Evolutionary conservation across 2,113 vertebrate species (phyloP), one percentile per base, ranked within the genome.

Genomic region (Cyanoderma ruficeps): DNA sequence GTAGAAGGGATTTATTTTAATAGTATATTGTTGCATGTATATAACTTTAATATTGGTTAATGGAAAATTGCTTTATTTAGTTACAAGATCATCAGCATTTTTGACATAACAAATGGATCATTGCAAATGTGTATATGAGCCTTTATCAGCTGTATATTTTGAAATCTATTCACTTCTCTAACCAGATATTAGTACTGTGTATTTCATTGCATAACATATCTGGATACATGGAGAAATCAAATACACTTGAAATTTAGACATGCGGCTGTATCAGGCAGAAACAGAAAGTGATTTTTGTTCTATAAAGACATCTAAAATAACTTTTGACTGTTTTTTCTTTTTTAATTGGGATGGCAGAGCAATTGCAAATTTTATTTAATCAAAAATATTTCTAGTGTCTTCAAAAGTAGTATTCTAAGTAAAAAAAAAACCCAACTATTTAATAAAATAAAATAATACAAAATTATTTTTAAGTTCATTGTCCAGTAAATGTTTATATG

Each of bases 341-440:
- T 11, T 21, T 11, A 35, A 42, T 23, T 70, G 6, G 3, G 1
- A 3, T 49, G 7, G 15, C 9, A 57, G 22, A 69, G 1, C 1
- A 67, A n/a, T 5, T n/a, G 1, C 28, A 35, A 9, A 9, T 49
- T 82, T 82, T n/a, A 37, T 71, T 88, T 67, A 0, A 27, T 55
- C 68, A 42, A 3, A 68, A 79, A 55, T 42, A 68, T 39, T 50
- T 55, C 31, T n/a, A 59, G 1, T 42, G 2, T n/a, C 10, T 44
- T 88, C 86, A 15, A 72, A 72, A 50, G 7, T 11, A 52, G 3
- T 11, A 56, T 77, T 77, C 30, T 46, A 77, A 56, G 20, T 64
- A 4, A 44, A 56, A 65, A 44, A 56, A 65, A 15, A 37, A 14
- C 39, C 39, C 39, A 39, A 6, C 7, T 2, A 20, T 59, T 61